Evolutionary conservation across 2,113 vertebrate species (phyloP).

Genomic region (Delphinapterus leucas): DNA sequence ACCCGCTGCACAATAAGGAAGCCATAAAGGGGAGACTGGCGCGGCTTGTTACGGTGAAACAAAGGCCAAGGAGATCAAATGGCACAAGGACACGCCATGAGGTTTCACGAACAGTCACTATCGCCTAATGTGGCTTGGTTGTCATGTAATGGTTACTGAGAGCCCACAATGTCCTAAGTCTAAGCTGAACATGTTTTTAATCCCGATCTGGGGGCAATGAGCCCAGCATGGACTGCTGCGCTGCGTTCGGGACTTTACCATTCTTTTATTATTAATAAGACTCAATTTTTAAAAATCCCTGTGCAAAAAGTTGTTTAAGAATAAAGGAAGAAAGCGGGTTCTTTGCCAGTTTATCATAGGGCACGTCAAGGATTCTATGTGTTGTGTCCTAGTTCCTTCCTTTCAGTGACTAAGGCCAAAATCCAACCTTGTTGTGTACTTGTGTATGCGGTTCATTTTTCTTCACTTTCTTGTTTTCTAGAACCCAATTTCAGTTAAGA

Average conservation of each 20-base stretch:
- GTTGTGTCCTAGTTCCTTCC: neutral
- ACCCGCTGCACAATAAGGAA: neutral
- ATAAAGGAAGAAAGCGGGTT: neutral
- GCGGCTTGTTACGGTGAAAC: conserved; percentile 7
- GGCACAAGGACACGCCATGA: neutral
- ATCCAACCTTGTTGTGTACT: neutral
- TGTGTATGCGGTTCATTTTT: neutral
- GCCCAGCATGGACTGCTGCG: neutral
- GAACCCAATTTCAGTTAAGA: neutral
- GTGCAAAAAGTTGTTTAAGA: neutral
- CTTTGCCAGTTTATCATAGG: neutral
- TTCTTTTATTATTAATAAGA: neutral
- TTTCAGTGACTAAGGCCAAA: neutral
- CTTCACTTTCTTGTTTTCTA: neutral
- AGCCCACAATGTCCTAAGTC: neutral
- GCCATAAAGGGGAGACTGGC: neutral
- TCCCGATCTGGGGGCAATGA: neutral
- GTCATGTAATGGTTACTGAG: neutral
- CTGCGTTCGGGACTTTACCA: neutral
- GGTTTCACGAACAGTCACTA: neutral
- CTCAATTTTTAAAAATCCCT: neutral
- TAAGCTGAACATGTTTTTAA: neutral
- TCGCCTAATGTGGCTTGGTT: neutral
- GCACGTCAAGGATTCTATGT: neutral
- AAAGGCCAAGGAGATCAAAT: neutral